These are phyloP conservation scores for Microdon myrmicae DNA, from an alignment of 2,888 invertebrate species.

Conservation along the genomic window DNA sequence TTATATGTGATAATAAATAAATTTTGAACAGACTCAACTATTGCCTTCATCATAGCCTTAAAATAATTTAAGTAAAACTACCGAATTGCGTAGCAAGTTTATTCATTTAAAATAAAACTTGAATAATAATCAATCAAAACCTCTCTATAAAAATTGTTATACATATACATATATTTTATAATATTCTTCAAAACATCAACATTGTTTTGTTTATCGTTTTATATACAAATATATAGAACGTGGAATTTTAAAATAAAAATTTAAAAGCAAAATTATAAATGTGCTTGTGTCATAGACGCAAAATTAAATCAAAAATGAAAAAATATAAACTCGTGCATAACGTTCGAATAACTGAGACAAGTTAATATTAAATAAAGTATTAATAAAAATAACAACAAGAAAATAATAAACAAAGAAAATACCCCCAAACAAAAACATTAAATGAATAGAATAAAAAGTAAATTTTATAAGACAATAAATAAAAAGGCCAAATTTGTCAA, in stretches of 20 bases:
- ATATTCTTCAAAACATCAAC: slow-evolving; percentile 20
- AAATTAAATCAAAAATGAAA: slow-evolving; percentile 63
- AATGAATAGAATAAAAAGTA: slow-evolving; percentile 8
- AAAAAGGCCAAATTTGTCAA: slow-evolving; percentile 26
- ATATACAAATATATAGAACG: too few relatives aligned
- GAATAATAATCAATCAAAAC: background rate
- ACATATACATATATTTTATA: slow-evolving; percentile 13
- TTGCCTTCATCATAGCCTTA: slow-evolving; percentile 26
- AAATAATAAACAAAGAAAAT: slow-evolving; percentile 1
- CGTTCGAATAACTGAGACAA: slow-evolving; percentile 24
- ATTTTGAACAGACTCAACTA: slow-evolving; percentile 6
- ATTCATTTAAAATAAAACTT: background rate
- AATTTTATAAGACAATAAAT: slow-evolving; percentile 13
- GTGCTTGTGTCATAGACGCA: slow-evolving; percentile 61
- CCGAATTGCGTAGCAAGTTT: background rate
- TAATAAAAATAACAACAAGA: slow-evolving; percentile 2
- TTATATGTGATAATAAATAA: slow-evolving; percentile 31
- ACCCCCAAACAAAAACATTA: slow-evolving; percentile 1
- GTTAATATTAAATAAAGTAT: slow-evolving; percentile 31
- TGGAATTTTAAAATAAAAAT: slow-evolving; percentile 27
- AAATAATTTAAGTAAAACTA: slow-evolving; percentile 7
- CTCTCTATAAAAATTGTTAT: slow-evolving; percentile 1
- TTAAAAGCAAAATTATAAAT: slow-evolving; percentile 58
- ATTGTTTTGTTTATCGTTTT: slow-evolving; percentile 10
- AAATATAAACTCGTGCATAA: slow-evolving; percentile 18